Evolutionary conservation across 37 sponge, comb jelly and placozoan genomes (phyloP).

Genomic region (Theonella swinhoei): DNA sequence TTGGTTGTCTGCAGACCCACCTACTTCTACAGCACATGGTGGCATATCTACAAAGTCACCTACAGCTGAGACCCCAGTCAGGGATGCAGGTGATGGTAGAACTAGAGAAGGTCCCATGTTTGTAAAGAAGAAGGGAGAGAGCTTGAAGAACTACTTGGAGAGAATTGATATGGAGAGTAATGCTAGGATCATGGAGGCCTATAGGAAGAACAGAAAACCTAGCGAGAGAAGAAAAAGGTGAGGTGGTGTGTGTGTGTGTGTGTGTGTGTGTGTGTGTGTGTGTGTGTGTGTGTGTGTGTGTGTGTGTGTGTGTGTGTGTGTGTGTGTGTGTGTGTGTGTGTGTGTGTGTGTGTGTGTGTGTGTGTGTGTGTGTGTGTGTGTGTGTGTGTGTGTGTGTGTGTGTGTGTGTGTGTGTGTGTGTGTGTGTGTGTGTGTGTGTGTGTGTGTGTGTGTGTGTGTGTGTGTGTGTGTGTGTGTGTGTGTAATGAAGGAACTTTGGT

Average conservation of each 20-base stretch:
- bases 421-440: not conserved
- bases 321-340: no score
- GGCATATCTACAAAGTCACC: no score
- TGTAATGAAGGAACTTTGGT: not conserved
- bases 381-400: not conserved
- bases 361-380: not conserved
- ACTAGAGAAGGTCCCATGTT: slow-evolving; percentile 12
- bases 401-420: not conserved
- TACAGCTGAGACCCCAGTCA: no score
- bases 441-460: not conserved
- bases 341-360: not conserved
- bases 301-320: no score
- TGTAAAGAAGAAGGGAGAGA: slow-evolving; percentile 52
- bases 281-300: not conserved
- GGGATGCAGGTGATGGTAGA: no score
- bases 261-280: not conserved
- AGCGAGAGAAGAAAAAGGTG: slow-evolving; percentile 32
- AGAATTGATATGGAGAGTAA: slow-evolving; percentile 76
- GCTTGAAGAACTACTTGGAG: slow-evolving; percentile 39
- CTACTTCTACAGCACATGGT: no score
- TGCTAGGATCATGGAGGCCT: slow-evolving; percentile 39
- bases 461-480: not conserved
- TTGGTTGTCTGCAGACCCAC: no score
- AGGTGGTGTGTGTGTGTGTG: not conserved
- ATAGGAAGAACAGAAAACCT: slow-evolving; percentile 41